These are phyloP conservation scores for Rhineura floridana DNA, from an alignment of 2,113 vertebrate species.

Conservation along the genomic window DNA sequence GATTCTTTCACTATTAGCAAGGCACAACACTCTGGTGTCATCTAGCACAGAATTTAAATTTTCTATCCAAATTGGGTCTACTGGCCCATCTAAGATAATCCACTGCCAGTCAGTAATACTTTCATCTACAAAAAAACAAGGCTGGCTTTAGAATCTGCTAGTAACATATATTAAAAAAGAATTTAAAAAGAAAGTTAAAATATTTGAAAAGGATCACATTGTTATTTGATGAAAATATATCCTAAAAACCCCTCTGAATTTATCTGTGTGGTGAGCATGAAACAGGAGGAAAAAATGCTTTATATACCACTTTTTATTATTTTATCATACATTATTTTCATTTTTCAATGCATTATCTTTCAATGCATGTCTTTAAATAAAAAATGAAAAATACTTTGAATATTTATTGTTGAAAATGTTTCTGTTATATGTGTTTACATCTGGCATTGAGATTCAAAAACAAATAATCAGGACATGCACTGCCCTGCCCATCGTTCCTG, in stretches of 20 bases:
- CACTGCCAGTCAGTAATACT: conserved; percentile 68
- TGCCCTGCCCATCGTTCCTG: too few species aligned
- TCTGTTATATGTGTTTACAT: too few species aligned
- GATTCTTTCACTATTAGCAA: conserved; percentile 74
- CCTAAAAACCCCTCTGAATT: not conserved
- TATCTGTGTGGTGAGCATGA: not conserved
- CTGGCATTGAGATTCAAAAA: too few species aligned
- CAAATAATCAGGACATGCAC: too few species aligned
- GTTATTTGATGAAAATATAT: not conserved
- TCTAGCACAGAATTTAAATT: conserved; percentile 72
- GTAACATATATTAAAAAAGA: not conserved
- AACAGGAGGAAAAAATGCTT: not conserved
- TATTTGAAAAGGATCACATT: not conserved
- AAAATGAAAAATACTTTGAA: too few species aligned
- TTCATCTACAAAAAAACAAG: conserved; percentile 31
- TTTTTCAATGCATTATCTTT: too few species aligned
- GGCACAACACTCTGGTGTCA: conserved; percentile 67
- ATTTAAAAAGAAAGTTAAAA: not conserved
- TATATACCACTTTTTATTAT: not conserved
- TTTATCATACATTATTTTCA: not conserved
- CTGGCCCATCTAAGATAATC: conserved; percentile 76
- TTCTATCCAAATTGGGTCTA: conserved; percentile 74
- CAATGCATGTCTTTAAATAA: too few species aligned
- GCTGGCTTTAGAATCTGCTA: not conserved
- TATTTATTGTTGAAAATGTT: too few species aligned